phyloP scores from a whole-genome alignment of 2,113 vertebrate species.

The Notechis scutatus region DNA sequence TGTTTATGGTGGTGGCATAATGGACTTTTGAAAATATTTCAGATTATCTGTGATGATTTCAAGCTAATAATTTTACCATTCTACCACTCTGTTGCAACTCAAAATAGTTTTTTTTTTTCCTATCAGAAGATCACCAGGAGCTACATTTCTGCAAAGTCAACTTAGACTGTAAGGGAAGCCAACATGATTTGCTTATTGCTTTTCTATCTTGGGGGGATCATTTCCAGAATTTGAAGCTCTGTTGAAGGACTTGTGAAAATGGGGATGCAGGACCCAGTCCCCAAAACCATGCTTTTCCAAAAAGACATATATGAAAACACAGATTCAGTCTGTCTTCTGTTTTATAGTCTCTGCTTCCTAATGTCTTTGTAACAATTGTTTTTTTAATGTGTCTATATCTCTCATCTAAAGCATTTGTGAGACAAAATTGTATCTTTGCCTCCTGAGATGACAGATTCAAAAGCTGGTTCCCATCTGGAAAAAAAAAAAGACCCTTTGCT shows the following conservation, averaged over 20 bases:
- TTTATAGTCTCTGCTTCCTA: not conserved
- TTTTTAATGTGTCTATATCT: not conserved
- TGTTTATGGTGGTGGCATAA: not conserved
- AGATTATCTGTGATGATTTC: not conserved
- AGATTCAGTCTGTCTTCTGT: not conserved
- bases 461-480: not conserved
- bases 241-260: not conserved
- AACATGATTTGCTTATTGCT: not conserved
- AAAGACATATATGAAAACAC: not conserved
- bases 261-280: too few species aligned
- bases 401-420: not conserved
- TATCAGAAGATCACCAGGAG: not conserved
- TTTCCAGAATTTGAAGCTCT: not conserved
- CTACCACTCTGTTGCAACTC: not conserved
- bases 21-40: not conserved
- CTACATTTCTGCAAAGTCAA: not conserved
- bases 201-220: not conserved
- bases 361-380: not conserved
- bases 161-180: not conserved
- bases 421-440: slow-evolving; percentile 9
- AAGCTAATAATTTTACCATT: not conserved
- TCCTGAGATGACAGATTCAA: not conserved
- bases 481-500: slow-evolving; percentile 13
- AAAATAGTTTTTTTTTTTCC: not conserved
- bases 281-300: not conserved